Evolutionary conservation across 2,113 vertebrate species (phyloP), one percentile per base, ranked within the genome.

Genomic region (Aphyosemion australe): DNA sequence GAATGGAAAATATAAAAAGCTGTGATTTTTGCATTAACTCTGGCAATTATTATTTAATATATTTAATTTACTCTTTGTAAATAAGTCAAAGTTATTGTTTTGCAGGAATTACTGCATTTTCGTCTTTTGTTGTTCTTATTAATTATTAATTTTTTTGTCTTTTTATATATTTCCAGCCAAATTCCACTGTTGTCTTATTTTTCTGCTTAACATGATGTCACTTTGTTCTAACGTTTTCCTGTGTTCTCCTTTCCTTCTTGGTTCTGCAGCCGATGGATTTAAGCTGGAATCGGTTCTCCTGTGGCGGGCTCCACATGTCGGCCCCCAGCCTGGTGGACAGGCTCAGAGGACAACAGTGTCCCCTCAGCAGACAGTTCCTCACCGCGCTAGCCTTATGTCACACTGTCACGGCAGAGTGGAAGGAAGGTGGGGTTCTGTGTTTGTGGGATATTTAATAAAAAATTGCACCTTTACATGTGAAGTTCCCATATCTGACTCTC

Each of bases 361-460:
- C 70, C 0, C 2, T 75, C 12, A 89, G 88, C 74, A 85, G 52
- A 18, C 94, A 96, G 77, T 99, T 98, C 88, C 88, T 97, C 87
- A 90, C 90, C 0, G 87, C 95, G 6, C 86, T 99, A 74, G 92
- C 95, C 19, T 65, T 99, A 31, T 99, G 97, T 79, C 97, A 99
- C 88, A 98, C 96, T 0, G 95, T 98, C 65, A 96, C 96, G 95
- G 92, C 90, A 8, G 93, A 95, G 43, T 92, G 94, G 84, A 92
- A 89, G 21, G 80, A 92, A 0, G 83, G 96, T 97, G 61, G 75
- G 68, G 43, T 39, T 69, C 7, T 42, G 21, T 41, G 19, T 42
- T 37, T 37, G 6, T 37, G 34, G 9, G 34, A 37, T 10, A 37
- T 37, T 37, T 10, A 37, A 37, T 37, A 8, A 10, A 37, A 37